phyloP scores from a whole-genome alignment of 2,888 invertebrate genomes.

The Microctonus hyperodae region DNA sequence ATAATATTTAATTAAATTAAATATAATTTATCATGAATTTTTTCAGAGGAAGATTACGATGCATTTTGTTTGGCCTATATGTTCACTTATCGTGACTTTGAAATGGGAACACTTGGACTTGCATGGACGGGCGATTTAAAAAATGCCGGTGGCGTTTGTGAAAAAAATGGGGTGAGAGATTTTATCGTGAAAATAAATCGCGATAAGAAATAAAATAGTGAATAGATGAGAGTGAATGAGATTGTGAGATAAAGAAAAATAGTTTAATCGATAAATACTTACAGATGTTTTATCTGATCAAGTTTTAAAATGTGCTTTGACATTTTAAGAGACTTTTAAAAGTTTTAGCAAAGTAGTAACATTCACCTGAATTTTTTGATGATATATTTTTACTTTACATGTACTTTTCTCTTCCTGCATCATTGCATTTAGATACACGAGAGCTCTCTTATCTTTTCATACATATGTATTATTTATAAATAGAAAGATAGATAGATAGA shows the following conservation, averaged over 20 bases:
- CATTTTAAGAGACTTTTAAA: neutral
- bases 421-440: neutral
- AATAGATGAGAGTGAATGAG: neutral
- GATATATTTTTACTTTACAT: no score
- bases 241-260: neutral
- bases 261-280: conserved; percentile 1
- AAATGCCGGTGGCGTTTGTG: conserved; percentile 98
- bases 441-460: neutral
- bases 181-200: neutral
- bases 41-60: conserved; percentile 94
- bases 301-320: neutral
- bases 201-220: neutral
- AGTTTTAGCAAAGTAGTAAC: neutral
- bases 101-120: conserved; percentile 94
- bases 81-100: conserved; percentile 96
- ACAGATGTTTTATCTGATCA: neutral
- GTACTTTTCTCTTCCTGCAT: neutral
- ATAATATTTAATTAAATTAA: no score
- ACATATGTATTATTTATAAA: conserved; percentile 3
- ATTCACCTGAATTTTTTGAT: neutral
- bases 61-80: conserved; percentile 98
- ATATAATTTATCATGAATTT: no score
- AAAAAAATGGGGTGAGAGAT: conserved; percentile 88
- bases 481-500: conserved; percentile 4
- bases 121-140: conserved; percentile 98